Percentiles rank a stretch among this genome's conserved stretches.
phyloP scores from a whole-genome alignment of 2,113 vertebrate species.

The Anas platyrhynchos region DNA sequence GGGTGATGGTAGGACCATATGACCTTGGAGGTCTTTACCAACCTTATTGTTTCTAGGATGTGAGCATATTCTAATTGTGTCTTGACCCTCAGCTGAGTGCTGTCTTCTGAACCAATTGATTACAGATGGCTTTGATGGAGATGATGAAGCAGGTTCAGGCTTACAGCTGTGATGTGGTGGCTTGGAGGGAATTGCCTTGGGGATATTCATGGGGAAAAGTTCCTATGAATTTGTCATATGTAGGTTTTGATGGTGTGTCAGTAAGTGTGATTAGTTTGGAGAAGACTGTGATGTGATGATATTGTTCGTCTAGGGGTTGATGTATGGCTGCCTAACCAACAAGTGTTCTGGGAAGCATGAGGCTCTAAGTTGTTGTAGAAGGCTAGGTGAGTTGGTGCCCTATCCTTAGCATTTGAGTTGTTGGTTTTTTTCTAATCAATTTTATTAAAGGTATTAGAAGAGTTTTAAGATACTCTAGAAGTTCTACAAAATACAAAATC shows the following conservation, averaged over 20 bases:
- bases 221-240: background rate
- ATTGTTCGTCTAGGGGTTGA: background rate
- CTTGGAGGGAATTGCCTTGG: background rate
- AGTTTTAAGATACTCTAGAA: background rate
- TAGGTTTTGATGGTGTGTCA: background rate
- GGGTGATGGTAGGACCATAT: too few relatives aligned
- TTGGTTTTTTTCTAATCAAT: background rate
- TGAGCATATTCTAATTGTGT: background rate
- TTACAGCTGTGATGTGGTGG: background rate
- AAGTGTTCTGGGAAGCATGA: background rate
- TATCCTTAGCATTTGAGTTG: background rate
- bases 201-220: background rate
- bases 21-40: too few relatives aligned
- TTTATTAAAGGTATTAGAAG: background rate
- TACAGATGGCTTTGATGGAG: background rate
- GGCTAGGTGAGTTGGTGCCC: background rate
- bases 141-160: background rate
- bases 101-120: background rate
- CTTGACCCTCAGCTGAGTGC: background rate
- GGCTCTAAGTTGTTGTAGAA: background rate
- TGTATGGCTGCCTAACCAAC: rapidly evolving
- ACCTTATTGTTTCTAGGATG: too few relatives aligned
- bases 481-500: background rate
- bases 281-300: background rate
- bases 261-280: background rate